Base-by-base conservation (phyloP, 2,888 invertebrate species). In the Panzeria rudis region DNA sequence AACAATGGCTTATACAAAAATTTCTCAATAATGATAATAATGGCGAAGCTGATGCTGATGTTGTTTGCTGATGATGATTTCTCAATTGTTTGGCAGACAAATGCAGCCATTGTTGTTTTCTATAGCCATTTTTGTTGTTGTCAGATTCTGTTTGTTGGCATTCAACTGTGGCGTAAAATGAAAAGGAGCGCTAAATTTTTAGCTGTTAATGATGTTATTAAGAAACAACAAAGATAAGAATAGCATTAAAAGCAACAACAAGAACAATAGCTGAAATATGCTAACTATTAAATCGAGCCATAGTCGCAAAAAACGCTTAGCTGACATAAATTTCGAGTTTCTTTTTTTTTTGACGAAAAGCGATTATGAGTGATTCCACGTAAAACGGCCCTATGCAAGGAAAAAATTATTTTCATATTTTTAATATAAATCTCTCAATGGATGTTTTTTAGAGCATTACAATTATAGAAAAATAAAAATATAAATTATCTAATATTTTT, bases 21-120 rank as follows among this genome's bases (percentile, higher is more conserved):
- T 17, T 54, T 64, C 62, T 54, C 61, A 41, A 62, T 61, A 20
- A 66, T 25, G 47, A 68, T 47, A 15, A 78, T 50, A 38, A 20
- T 61, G 4, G 11, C 20, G n/a, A 23, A 17, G 56, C 25, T 47
- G 20, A 15, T 52, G 9, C 15, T 50, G 47, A 32, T 47, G 50
- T 1, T 59, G 7, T 11, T 54, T 35, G 35, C 3, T 38, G 38
- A 32, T 52, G 54, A 71, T 64, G 54, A 73, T 52, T 11, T 47
- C 54, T 69, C 66, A 69, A 82, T 82, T 82, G 68, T 75, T 69
- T 69, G 59, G 59, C 81, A 54, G 52, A 38, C 29, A 59, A 66
- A 68, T 75, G 35, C 61, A 69, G 38, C 8, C 66, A 56, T 56
- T 75, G 52, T 81, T 75, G 50, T 81, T 68, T 61, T 61, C 15